Evolutionary conservation across 2,113 vertebrate species (phyloP), one percentile per base, ranked within the genome.

Genomic region (Platichthys flesus): DNA sequence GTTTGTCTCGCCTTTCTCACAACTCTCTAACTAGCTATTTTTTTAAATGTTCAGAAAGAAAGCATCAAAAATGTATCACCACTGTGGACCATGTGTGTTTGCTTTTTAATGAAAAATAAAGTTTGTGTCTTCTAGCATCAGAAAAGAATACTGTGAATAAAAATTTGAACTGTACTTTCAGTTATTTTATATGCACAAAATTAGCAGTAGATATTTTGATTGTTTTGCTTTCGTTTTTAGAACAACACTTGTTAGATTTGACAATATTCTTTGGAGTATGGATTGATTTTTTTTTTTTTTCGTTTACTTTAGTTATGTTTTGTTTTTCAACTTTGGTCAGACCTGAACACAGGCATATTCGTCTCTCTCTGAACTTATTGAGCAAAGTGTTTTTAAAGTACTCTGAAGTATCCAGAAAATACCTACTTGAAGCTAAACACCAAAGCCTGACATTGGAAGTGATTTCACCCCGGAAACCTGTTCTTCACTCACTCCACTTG

Each of bases 91-190:
- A 88, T 84, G 85, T 87, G 73, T 88, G 78, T 88, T 88, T 76
- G 82, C 67, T 90, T 87, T 70, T 90, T 88, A 85, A 83, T 70
- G 74, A 76, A 79, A 89, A 88, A 82, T 86, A 79, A 84, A 67
- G 76, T 92, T 94, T 90, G 86, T 91, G 87, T 93, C 86, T 89
- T 94, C 67, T 86, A 85, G 87, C 82, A 47, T 91, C 85, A 91
- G 84, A 92, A 67, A 31, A 87, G 92, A 95, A 96, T 95, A 96
- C 95, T 96, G 96, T 97, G 96, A 97, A 96, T 95, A 96, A 95
- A 89, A 94, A 92, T 92, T 95, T 93, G 59, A 94, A 95, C 93
- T 95, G 94, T 95, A 95, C 84, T 94, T 94, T 94, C 93, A 94
- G 94, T 95, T 95, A 91, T 74, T 92, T 94, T 93, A 84, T 89